Evolutionary conservation across 2,888 invertebrate species (phyloP).

Genomic region (Drosophila multiciliata): DNA sequence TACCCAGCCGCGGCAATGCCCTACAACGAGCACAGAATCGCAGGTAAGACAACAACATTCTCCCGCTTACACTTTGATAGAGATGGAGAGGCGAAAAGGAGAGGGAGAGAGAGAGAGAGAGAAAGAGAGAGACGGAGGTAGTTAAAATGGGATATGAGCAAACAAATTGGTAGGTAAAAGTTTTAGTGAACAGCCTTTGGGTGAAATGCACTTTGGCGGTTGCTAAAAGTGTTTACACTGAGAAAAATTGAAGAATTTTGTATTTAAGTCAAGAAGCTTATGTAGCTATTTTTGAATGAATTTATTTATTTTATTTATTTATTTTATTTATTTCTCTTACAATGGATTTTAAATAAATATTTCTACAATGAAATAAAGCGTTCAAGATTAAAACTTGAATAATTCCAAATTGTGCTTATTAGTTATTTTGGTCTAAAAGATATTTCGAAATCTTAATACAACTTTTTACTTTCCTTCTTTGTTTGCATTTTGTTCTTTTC

Average conservation of each 20-base stretch:
- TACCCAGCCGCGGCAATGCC: constrained; percentile 73
- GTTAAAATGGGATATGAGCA: constrained; percentile 1
- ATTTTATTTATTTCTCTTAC: not conserved
- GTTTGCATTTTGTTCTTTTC: rapidly evolving
- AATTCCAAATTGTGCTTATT: rapidly evolving
- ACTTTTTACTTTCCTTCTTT: not conserved
- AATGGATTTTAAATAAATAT: not conserved
- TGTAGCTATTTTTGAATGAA: too few relatives aligned
- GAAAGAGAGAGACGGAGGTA: not conserved
- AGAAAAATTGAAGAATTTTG: not conserved
- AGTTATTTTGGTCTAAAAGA: not conserved
- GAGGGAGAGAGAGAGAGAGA: not conserved
- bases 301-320: not conserved
- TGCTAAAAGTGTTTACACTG: constrained; percentile 50
- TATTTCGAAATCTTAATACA: not conserved
- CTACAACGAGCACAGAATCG: constrained; percentile 81
- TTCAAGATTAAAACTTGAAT: not conserved
- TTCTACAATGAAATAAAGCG: not conserved
- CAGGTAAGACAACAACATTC: constrained; percentile 78
- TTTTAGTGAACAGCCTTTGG: constrained; percentile 60
- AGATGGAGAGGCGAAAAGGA: not conserved
- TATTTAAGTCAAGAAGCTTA: not conserved
- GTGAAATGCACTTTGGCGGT: constrained; percentile 63
- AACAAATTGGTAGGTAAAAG: constrained; percentile 53
- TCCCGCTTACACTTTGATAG: constrained; percentile 2